These are phyloP conservation scores for Alectura lathami DNA, from an alignment of 2,113 vertebrate species.

Conservation along the genomic window DNA sequence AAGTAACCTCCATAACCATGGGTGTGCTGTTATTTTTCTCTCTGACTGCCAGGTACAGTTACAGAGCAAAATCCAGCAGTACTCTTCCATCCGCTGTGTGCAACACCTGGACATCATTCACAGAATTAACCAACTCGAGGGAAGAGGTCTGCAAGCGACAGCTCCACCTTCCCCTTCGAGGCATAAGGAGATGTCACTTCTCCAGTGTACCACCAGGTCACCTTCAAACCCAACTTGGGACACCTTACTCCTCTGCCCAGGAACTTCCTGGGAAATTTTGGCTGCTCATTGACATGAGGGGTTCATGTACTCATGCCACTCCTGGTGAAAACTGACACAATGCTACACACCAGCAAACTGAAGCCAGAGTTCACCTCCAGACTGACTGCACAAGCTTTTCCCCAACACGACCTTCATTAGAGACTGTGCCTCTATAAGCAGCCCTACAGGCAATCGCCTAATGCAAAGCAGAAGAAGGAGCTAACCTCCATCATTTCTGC, in stretches of 20 bases:
- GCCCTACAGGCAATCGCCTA: neutral
- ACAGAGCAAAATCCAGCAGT: neutral
- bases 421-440: neutral
- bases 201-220: neutral
- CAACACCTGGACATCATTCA: neutral
- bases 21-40: conserved; percentile 14
- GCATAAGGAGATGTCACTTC: rapidly evolving
- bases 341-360: neutral
- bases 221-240: neutral
- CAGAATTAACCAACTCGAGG: neutral
- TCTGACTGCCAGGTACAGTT: conserved; percentile 6
- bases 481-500: rapidly evolving
- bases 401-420: neutral
- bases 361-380: neutral
- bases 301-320: rapidly evolving
- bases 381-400: rapidly evolving
- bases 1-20: conserved; percentile 55
- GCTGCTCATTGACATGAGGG: neutral
- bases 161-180: neutral
- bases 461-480: rapidly evolving
- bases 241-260: neutral
- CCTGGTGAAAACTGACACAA: neutral
- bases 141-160: neutral
- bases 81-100: neutral
- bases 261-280: neutral